Base-by-base conservation (phyloP, 2,797 vertebrate genomes). In the Halcyon leucocephala region DNA sequence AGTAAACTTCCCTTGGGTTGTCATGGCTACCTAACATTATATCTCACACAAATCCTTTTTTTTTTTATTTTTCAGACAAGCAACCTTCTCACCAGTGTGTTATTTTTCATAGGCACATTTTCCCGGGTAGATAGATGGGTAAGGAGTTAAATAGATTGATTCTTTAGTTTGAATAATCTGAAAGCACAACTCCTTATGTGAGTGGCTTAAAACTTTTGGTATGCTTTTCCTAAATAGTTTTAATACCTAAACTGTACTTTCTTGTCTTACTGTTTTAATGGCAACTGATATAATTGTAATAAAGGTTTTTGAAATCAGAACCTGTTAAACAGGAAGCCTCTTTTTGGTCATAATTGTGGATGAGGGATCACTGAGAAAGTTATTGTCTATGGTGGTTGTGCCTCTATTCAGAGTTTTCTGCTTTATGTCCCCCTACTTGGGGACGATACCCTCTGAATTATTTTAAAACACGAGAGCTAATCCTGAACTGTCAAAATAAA, bases 401-500 rank as follows among this genome's bases (percentile, higher is more conserved):
- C 58, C 29, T 89, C 12, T 73, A 26, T 73, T 86, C 18, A 55
- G 39, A 48, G 35, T 61, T 46, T 82, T 69, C 51, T 62, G 21
- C 2, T 80, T 91, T 88, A 51, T 22, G 14, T 25, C 25, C 10
- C 28, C 31, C 42, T 61, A 33, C 9, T 61, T 55, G 39, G 12
- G 55, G 10, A 80, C 24, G 57, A 52, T 84, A 66, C 4, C 8
- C 86, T 79, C 28, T 81, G 37, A 94, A 51, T 73, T 73, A 60
- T 76, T 94, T 95, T 90, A 78, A 57, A 57, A 37, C 13, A 35
- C 12, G 14, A 89, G 5, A 85, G 12, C 4, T 76, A 92, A 93
- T 48, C 6, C 41, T 24, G 49, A 42, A 49, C 31, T 60, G 14
- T 70, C 86, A 95, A 94, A 96, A 95, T 82, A 89, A 89, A 82